Evolutionary conservation across 1,140 invertebrate genomes (phyloP), one percentile per base, ranked within the genome.

Genomic region (Sitophilus oryzae): DNA sequence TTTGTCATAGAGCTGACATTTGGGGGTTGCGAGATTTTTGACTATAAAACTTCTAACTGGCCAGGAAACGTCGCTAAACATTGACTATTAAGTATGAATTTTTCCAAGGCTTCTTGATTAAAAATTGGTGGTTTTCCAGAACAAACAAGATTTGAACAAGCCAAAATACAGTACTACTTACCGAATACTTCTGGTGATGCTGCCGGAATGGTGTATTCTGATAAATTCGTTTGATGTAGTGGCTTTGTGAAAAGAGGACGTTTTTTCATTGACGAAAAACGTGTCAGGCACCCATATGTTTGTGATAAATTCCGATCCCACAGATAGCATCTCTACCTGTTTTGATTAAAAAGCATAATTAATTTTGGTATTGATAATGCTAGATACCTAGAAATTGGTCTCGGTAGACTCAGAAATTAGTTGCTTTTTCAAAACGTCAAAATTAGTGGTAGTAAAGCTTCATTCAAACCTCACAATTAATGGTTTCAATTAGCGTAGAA

Each of bases 261-360:
- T 92, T 79, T 97, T 97, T 79, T 97, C 94, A 75, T 97, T 98
- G 67, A 91, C 93, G 79, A 96, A 96, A 79, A 96, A 96, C 60
- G 94, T 97, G 77, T 98, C 94, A 62, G 95, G 95, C 69, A 96
- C 91, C 94, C 94, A 97, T 74, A 97, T 93, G 75, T 93, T 93
- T 74, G 94, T 91, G 72, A 97, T 91, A 76, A 93, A 96, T 79
- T 92, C 94, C 63, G 86, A 94, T 62, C 87, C 93, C 62, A 90
- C 91, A 62, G 88, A 90, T 58, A 94, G 79, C 60, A 88, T 92
- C 72, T 93, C 89, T 56, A 93, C 88, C 53, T 56, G 46, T n/a
- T n/a, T n/a, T n/a, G n/a, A n/a, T n/a, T n/a, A n/a, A 34, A 34
- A n/a, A 34, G 6, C n/a, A 34, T 34, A 34, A 34, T 34, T 34